Evolutionary conservation across 2,888 invertebrate species (phyloP).

Genomic region (Drosophila fungiperda): DNA sequence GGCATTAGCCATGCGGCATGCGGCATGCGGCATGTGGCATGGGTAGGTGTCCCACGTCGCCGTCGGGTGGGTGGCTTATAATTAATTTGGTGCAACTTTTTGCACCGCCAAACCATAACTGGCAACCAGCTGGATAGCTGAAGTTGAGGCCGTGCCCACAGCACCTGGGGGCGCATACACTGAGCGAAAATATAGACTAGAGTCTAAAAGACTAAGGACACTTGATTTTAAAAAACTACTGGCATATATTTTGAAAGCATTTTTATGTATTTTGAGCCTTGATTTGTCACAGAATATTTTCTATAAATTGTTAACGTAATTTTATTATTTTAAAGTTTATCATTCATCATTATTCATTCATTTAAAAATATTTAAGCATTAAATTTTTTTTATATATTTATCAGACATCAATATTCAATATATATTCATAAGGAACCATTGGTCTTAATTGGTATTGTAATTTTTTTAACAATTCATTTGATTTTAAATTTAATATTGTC

Average conservation of each 20-base stretch:
- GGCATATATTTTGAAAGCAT: too few species aligned
- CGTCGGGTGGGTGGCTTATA: slow-evolving; percentile 76
- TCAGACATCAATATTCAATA: not conserved
- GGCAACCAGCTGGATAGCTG: slow-evolving; percentile 23
- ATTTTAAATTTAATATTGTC: too few species aligned
- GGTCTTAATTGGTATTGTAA: too few species aligned
- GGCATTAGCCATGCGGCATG: slow-evolving; percentile 34
- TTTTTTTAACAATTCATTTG: too few species aligned
- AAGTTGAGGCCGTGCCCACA: slow-evolving; percentile 23
- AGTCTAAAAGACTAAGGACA: not conserved
- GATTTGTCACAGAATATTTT: not conserved
- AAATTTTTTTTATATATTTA: not conserved
- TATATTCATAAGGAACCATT: not conserved
- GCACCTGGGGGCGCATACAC: slow-evolving; percentile 31
- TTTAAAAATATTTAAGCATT: not conserved
- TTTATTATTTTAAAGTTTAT: not conserved
- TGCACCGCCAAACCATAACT: slow-evolving; percentile 56
- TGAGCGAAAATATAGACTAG: not conserved
- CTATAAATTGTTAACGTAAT: not conserved
- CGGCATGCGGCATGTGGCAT: slow-evolving; percentile 44
- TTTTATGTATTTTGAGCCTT: too few species aligned
- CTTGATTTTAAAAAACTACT: too few species aligned
- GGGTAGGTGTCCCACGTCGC: slow-evolving; percentile 68
- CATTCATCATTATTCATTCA: not conserved
- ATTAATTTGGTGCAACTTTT: slow-evolving; percentile 79